Evolutionary conservation across 2,113 vertebrate genomes (phyloP).

Genomic region (Corythornis madagascariensis): DNA sequence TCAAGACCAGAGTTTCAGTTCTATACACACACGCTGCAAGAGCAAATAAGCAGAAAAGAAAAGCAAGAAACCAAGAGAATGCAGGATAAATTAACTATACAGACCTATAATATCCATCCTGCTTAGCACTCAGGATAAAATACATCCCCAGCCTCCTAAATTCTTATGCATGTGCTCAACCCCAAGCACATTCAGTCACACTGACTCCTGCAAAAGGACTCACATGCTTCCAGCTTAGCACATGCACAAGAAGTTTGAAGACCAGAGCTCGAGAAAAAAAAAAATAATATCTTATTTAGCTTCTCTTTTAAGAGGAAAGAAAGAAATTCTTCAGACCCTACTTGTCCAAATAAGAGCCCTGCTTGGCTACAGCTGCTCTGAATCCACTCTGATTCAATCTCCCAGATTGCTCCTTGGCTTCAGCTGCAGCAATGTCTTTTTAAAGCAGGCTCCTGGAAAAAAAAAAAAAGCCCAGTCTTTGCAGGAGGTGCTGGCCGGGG

Average conservation of each 20-base stretch:
- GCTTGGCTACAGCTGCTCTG: slow-evolving; percentile 19
- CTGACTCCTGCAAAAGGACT: background rate
- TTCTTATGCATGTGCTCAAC: background rate
- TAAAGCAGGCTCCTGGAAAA: background rate
- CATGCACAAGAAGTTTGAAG: background rate
- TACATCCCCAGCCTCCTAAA: background rate
- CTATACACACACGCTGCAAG: fast-evolving
- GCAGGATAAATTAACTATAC: background rate
- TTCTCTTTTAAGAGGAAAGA: background rate
- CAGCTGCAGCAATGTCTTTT: background rate
- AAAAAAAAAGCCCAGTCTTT: too few relatives aligned
- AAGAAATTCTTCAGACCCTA: background rate
- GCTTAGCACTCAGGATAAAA: slow-evolving; percentile 12
- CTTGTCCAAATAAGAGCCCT: background rate
- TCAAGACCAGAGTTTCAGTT: background rate
- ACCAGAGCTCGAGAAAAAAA: background rate
- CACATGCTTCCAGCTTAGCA: background rate
- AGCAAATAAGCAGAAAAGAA: background rate
- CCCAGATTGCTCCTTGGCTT: background rate
- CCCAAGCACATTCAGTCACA: slow-evolving; percentile 21
- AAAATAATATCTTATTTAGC: background rate
- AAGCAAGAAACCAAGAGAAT: background rate
- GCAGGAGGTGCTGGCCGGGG: background rate
- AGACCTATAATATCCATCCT: background rate
- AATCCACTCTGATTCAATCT: background rate